Evolutionary conservation across 2,888 invertebrate genomes (phyloP).

Genomic region (Heliconius charithonia): DNA sequence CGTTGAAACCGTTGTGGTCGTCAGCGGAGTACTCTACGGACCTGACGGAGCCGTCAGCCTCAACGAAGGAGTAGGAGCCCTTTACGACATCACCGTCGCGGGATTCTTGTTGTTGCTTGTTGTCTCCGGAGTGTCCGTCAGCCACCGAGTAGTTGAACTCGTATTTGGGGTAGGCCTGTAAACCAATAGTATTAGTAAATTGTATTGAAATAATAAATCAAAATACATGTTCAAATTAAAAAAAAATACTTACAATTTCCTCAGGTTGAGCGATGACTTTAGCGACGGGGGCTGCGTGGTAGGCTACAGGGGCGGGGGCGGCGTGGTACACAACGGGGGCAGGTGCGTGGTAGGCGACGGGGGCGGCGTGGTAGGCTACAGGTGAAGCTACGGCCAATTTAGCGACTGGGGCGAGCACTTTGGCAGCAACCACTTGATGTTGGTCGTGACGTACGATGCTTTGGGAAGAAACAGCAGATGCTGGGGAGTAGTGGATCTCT

Average conservation of each 20-base stretch:
- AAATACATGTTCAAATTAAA: too few species aligned
- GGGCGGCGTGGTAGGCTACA: slow-evolving; percentile 62
- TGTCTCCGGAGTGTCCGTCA: slow-evolving; percentile 80
- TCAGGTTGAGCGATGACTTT: slow-evolving; percentile 52
- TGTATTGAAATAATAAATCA: too few species aligned
- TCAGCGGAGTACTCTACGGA: slow-evolving; percentile 80
- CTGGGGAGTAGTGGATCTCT: slow-evolving; percentile 65
- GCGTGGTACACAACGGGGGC: slow-evolving; percentile 63
- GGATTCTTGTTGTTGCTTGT: slow-evolving; percentile 76
- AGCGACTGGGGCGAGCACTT: slow-evolving; percentile 53
- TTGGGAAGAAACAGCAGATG: slow-evolving; percentile 64
- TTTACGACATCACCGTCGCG: slow-evolving; percentile 79
- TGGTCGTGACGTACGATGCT: slow-evolving; percentile 67
- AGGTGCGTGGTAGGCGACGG: slow-evolving; percentile 52
- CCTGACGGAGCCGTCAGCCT: slow-evolving; percentile 78
- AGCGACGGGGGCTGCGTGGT: slow-evolving; percentile 50
- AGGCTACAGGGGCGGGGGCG: slow-evolving; percentile 53
- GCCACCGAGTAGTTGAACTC: slow-evolving; percentile 79
- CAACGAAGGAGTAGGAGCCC: slow-evolving; percentile 77
- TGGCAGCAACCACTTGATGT: slow-evolving; percentile 56
- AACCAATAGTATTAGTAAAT: not conserved
- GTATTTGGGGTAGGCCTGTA: slow-evolving; percentile 64
- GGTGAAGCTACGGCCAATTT: slow-evolving; percentile 57
- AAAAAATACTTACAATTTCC: slow-evolving; percentile 50
- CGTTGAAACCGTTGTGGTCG: slow-evolving; percentile 75